Percentiles rank a stretch among this genome's conserved stretches.
Evolutionary conservation across 2,888 invertebrate genomes (phyloP).

Genomic region (Drosophila monieri): DNA sequence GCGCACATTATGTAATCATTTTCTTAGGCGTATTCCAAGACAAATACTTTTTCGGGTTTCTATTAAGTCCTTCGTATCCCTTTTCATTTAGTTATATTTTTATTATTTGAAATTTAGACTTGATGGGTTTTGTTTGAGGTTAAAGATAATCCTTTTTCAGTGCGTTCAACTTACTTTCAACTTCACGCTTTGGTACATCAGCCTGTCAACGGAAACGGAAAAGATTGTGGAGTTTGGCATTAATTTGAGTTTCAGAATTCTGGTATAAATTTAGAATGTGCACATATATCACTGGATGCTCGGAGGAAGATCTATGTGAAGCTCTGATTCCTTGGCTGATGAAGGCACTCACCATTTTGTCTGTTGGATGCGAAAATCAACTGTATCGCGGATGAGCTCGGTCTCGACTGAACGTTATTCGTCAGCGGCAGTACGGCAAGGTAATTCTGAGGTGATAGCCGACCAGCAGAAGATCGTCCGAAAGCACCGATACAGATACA

Average conservation of each 20-base stretch:
- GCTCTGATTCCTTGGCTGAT: conserved; percentile 21
- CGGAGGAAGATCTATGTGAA: conserved; percentile 20
- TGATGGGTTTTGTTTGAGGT: conserved; percentile 60
- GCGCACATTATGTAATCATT: conserved; percentile 77
- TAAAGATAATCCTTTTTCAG: conserved; percentile 68
- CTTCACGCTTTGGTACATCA: conserved; percentile 92
- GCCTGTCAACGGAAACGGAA: conserved; percentile 86
- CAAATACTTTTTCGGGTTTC: background rate
- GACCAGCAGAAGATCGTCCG: conserved; percentile 38
- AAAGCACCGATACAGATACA: conserved; percentile 32
- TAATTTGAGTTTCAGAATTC: conserved; percentile 21
- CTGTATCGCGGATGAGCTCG: conserved; percentile 85
- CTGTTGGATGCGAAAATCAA: conserved; percentile 85
- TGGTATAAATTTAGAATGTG: conserved; percentile 2
- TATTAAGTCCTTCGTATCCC: background rate
- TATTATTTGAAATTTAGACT: conserved; percentile 18
- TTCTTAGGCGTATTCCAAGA: background rate
- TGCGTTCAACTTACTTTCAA: conserved; percentile 91
- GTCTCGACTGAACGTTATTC: conserved; percentile 84
- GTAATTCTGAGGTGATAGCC: conserved; percentile 82
- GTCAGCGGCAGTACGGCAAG: conserved; percentile 82
- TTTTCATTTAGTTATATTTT: conserved; percentile 14
- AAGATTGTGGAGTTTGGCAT: conserved; percentile 55
- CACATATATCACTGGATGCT: conserved; percentile 19
- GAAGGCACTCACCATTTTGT: conserved; percentile 87